Conservation (phyloP, 2,888 invertebrate genomes). For the Agrotis segetum region DNA sequence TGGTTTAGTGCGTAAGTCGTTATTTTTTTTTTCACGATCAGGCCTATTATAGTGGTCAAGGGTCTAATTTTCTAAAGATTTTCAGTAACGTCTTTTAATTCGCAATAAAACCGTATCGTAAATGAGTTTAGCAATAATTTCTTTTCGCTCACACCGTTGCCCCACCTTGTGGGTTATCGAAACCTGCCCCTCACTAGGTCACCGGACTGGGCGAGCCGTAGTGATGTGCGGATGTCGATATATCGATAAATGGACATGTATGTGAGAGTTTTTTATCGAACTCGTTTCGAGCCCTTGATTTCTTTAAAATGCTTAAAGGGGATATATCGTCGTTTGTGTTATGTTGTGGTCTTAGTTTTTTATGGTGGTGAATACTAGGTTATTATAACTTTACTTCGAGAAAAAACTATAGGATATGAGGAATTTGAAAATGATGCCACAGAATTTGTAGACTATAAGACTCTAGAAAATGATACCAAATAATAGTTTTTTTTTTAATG, state of each 20-base stretch:
- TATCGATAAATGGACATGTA: conserved; percentile 63
- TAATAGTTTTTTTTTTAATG: too few relatives aligned
- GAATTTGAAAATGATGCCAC: conserved; percentile 24
- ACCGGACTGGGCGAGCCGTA: conserved; percentile 67
- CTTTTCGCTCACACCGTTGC: conserved; percentile 64
- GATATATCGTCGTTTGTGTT: conserved; percentile 14
- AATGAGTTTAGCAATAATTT: conserved; percentile 44
- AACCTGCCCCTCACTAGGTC: conserved; percentile 84
- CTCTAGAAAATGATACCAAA: too few relatives aligned
- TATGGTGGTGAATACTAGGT: conserved; percentile 8
- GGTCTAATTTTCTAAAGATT: too few relatives aligned
- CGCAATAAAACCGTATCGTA: conserved; percentile 1
- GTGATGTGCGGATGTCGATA: conserved; percentile 77
- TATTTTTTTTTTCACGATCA: too few relatives aligned
- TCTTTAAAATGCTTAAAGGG: conserved; percentile 48
- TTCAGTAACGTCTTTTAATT: too few relatives aligned
- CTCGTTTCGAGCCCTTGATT: conserved; percentile 57
- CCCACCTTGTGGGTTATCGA: conserved; percentile 68
- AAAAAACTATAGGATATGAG: background rate
- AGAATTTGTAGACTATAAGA: too few relatives aligned
- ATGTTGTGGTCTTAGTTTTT: conserved; percentile 8
- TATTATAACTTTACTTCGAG: background rate
- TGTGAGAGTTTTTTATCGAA: conserved; percentile 60
- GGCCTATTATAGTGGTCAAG: too few relatives aligned
- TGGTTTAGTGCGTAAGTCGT: too few relatives aligned